phyloP scores from a whole-genome alignment of 1,140 invertebrate species.

The Brachionus sp. region DNA sequence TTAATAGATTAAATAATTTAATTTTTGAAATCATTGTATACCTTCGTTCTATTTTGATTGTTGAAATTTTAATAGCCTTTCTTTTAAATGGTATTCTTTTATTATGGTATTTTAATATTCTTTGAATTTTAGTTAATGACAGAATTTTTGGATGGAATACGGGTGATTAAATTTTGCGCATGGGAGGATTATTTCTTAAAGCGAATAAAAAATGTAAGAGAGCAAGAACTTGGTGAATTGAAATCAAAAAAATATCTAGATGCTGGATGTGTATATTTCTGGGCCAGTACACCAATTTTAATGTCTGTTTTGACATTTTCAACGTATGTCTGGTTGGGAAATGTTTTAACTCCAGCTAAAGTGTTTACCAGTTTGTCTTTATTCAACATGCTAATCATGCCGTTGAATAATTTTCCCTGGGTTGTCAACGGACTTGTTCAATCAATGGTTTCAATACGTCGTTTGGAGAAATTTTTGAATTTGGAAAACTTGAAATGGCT shows the following conservation, averaged over 20 bases:
- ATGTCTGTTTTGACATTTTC: constrained; percentile 87
- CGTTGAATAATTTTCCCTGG: constrained; percentile 96
- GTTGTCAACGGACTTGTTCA: constrained; percentile 92
- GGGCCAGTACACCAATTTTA: constrained; percentile 95
- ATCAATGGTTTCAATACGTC: constrained; percentile 66
- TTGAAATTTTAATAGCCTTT: too few species aligned
- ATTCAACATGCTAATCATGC: constrained; percentile 90
- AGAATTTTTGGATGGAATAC: constrained; percentile 80
- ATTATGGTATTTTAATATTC: constrained; percentile 9
- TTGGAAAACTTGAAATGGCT: constrained; percentile 4
- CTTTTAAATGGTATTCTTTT: not conserved
- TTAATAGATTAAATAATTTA: too few species aligned
- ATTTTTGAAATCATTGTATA: too few species aligned
- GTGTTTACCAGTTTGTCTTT: constrained; percentile 89
- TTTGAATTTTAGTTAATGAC: constrained; percentile 66
- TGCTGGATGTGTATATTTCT: constrained; percentile 96
- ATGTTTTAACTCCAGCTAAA: constrained; percentile 76
- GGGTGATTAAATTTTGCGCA: constrained; percentile 77
- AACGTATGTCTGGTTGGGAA: constrained; percentile 77
- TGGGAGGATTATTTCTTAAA: constrained; percentile 85
- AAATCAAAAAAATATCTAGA: constrained; percentile 85
- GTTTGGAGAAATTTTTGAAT: constrained; percentile 54
- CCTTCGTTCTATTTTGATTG: too few species aligned
- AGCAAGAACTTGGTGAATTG: constrained; percentile 73
- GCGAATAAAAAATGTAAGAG: constrained; percentile 66